Evolutionary conservation across 2,113 vertebrate species (phyloP).

Genomic region (Ciconia boyciana): DNA sequence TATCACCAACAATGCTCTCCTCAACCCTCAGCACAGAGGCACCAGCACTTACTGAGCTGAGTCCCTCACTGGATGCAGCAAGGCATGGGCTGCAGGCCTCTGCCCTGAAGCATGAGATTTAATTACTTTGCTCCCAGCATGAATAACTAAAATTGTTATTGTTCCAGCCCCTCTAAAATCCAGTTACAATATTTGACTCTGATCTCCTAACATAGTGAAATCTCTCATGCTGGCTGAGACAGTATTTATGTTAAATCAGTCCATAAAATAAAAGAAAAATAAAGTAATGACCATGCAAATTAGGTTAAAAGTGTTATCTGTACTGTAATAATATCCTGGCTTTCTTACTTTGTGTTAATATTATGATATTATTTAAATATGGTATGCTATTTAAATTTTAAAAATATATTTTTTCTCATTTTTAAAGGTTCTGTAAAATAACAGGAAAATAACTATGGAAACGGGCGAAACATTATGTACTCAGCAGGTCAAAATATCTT

Average conservation of each 20-base stretch:
- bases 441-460: neutral
- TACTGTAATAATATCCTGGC: neutral
- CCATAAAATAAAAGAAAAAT: neutral
- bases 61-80: neutral
- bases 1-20: neutral
- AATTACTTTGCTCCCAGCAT: conserved; percentile 36
- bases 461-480: neutral
- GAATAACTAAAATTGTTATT: conserved; percentile 27
- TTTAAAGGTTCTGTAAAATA: neutral
- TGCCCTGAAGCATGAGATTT: conserved; percentile 2
- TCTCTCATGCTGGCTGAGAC: neutral
- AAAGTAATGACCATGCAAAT: neutral
- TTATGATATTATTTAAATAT: neutral
- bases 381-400: neutral
- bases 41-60: neutral
- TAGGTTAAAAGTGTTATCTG: neutral
- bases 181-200: neutral
- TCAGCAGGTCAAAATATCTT: neutral
- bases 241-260: neutral
- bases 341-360: neutral
- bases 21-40: neutral
- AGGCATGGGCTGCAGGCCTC: neutral
- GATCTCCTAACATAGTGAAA: neutral
- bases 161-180: neutral
- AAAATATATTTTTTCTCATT: neutral